Percentiles rank a stretch among this genome's conserved stretches.
Conservation (phyloP, 2,113 vertebrate species). For the Laterallus jamaicensis region DNA sequence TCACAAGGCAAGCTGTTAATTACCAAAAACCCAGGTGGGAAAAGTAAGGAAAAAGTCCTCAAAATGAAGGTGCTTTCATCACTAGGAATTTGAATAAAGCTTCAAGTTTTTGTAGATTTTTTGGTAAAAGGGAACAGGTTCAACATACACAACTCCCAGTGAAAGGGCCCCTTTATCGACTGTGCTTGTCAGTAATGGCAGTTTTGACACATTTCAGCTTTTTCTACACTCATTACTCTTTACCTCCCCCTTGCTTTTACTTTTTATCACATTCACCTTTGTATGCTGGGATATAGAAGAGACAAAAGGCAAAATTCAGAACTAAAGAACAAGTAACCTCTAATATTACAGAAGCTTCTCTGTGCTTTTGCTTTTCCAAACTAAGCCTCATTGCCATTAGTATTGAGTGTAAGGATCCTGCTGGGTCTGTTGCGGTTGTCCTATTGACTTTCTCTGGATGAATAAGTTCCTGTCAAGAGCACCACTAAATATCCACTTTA, state of each 20-base stretch:
- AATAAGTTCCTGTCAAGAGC: slow-evolving; percentile 59
- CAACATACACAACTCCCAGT: background rate
- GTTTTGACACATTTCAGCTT: background rate
- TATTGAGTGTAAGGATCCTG: slow-evolving; percentile 16
- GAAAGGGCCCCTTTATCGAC: background rate
- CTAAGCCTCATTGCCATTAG: slow-evolving; percentile 3
- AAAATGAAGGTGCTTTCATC: background rate
- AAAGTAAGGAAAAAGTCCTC: background rate
- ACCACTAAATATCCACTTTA: slow-evolving; percentile 61
- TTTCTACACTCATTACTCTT: background rate
- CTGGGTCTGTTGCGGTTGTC: slow-evolving; percentile 47
- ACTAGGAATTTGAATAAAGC: background rate
- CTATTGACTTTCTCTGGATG: slow-evolving; percentile 62
- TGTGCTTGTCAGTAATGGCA: background rate
- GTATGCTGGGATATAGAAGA: background rate
- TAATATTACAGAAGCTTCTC: background rate
- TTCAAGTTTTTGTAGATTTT: background rate
- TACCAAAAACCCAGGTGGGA: background rate
- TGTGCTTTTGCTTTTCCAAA: slow-evolving; percentile 23
- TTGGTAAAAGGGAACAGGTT: background rate
- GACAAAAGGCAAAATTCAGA: background rate
- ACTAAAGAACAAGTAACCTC: background rate
- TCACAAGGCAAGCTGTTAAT: background rate
- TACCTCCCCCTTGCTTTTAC: background rate
- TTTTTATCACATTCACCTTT: background rate